Evolutionary conservation across 2,797 vertebrate species (phyloP), one percentile per base, ranked within the genome.

Genomic region (Sebastolobus altivelis): DNA sequence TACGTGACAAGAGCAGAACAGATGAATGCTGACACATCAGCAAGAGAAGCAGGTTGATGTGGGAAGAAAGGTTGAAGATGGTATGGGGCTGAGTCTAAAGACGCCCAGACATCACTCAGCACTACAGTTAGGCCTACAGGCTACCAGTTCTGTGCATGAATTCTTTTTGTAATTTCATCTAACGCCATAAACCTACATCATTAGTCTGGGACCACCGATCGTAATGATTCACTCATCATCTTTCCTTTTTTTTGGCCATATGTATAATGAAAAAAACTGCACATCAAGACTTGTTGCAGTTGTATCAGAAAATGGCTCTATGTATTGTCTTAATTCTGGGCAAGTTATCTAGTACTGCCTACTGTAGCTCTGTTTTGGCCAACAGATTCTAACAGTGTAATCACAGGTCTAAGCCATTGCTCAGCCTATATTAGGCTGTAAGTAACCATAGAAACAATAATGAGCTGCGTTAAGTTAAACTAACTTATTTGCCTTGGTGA

Each of bases 21-120:
- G 79, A 89, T 87, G 73, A 79, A 75, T 14, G 43, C 78, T 88
- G 87, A 88, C 85, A 77, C 78, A 83, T 72, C 59, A 81, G 88
- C 72, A 55, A 63, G 81, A 77, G 58, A 84, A 33, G 72, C 12
- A 82, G 85, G 68, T 65, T 56, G 72, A 62, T 56, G 52, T 72
- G n/a, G 37, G 46, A 43, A 43, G 60, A 74, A 72, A 79, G 72
- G 67, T 73, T 79, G 40, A 81, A 54, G 33, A 85, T 86, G 33
- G 9, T 35, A 69, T 20, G 2, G 20, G 20, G 29, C 11, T 66
- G 73, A 80, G 33, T 62, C 62, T 40, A 40, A 29, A 71, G 62
- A 59, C 1, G 0, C 59, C 65, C 38, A 75, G 35, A 77, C 29
- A n/a, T 67, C 38, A 52, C 31, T 72, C 49, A 55, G 14, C 66